Base-by-base conservation (phyloP, 2,888 invertebrate species). In the Seira sanloemensis region DNA sequence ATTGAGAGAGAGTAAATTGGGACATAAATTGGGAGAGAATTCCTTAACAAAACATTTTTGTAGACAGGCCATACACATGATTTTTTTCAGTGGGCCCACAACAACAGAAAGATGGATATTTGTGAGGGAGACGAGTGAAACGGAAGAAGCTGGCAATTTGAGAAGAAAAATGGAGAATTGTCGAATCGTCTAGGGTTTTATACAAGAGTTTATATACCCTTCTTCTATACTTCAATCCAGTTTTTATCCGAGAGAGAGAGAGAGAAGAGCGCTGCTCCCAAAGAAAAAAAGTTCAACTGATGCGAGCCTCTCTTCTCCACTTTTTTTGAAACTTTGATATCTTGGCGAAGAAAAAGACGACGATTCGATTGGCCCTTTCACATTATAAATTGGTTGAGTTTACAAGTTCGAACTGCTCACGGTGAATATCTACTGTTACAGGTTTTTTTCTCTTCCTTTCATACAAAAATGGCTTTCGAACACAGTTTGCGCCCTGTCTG, bases 401-500 rank as follows among this genome's bases (percentile, higher is more conserved):
- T 18, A 12, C 2, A 7, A 50, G n/a, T 37, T 37, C 37, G 16
- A 50, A 50, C 27, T 66, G 72, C 50, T 21, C 58, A 58, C n/a
- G 2, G 58, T n/a, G n/a, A 58, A 7, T 50, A 12, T n/a, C 21
- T 21, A 62, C 69, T 80, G 80, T 74, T 82, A 26, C 83, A 78
- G 77, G 78, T 83, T 84, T 62, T 24, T 62, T 23, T 23, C 23
- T 62, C n/a, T 21, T n/a, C n/a, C n/a, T n/a, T n/a, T n/a, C n/a
- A n/a, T n/a, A 75, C 18, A 62, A 23, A 68, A 82, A 82, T 67
- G 77, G 72, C n/a, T 77, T 72, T 66, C 66, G 27, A 7, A 7
- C 37, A 7, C 37, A 12, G 50, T 21, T 62, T 83, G 73, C 37
- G 72, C 24, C 72, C 37, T 69, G 62, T 66, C 76, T 71, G 27